phyloP scores from a whole-genome alignment of 2,113 vertebrate genomes.

The Elanoides forficatus region DNA sequence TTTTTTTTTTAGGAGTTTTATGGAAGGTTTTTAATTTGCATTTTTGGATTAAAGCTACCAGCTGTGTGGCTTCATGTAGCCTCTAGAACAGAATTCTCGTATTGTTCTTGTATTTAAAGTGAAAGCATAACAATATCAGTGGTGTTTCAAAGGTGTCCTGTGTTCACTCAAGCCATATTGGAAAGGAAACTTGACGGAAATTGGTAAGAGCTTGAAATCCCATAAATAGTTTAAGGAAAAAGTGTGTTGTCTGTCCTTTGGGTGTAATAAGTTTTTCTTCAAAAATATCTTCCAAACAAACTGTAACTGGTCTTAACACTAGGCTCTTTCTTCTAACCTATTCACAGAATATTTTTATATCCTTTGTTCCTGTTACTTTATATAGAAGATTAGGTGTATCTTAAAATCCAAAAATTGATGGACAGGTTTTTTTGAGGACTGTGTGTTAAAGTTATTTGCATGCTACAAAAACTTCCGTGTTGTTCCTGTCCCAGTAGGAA shows the following conservation, averaged over 20 bases:
- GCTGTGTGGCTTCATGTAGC: not conserved
- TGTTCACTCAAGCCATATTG: not conserved
- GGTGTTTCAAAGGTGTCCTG: not conserved
- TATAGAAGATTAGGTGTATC: not conserved
- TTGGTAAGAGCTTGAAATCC: not conserved
- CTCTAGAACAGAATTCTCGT: not conserved
- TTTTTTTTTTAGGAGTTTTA: not conserved
- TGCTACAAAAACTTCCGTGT: not conserved
- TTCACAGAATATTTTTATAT: not conserved
- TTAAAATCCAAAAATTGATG: not conserved
- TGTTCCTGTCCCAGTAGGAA: not conserved
- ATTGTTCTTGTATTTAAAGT: not conserved
- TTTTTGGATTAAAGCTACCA: not conserved
- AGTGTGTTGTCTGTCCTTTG: not conserved
- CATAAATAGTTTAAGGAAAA: not conserved
- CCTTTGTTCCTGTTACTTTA: not conserved
- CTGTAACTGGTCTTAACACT: not conserved
- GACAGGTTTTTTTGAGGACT: not conserved
- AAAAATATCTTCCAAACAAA: not conserved
- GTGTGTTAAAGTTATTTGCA: not conserved
- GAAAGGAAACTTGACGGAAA: not conserved
- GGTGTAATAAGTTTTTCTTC: not conserved
- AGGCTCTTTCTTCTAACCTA: not conserved
- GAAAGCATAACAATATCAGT: not conserved
- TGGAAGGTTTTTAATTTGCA: not conserved